Evolutionary conservation across 2,888 invertebrate genomes (phyloP), one percentile per base, ranked within the genome.

Genomic region (Parnassius mnemosyne): DNA sequence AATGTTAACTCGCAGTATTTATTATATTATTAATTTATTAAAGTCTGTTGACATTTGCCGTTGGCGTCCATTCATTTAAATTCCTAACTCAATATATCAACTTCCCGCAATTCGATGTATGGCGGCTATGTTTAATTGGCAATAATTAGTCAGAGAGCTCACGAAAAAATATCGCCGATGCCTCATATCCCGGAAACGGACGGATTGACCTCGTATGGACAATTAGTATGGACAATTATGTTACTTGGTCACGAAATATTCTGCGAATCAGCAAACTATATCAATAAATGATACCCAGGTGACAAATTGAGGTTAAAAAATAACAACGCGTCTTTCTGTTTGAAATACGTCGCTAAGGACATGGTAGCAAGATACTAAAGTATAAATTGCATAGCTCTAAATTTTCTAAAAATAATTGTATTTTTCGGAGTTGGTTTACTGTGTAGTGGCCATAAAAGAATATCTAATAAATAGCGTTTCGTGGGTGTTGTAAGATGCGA

Each of bases 171-270:
- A 64, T 66, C 53, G 47, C 47, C 52, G 34, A 66, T 66, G 65
- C 53, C 59, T 64, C 65, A 61, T 61, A 66, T 71, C 70, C 71
- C 67, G 71, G 71, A 70, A 68, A 52, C 63, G 65, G 56, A 9
- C 34, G 34, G 56, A 41, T 34, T 49, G 56, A 56, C 56, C 56
- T 56, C 56, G 56, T 10, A 10, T 13, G 49, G 49, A 49, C 49
- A 49, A 49, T 49, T 49, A 49, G 49, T 49, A 47, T 13, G 47
- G 49, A 10, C 49, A 47, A 56, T 56, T 56, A 55, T 50, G 20
- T n/a, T 41, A 41, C 41, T 25, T 11, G 20, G 20, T 12, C 5
- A 25, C 10, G 51, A 10, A 12, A 51, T 51, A 25, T 11, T 51
- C 1, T 11, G 20, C 25, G 20, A 16, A 51, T 16, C 11, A 11